Evolutionary conservation across 2,888 invertebrate genomes (phyloP).

Genomic region (Melieria crassipennis): DNA sequence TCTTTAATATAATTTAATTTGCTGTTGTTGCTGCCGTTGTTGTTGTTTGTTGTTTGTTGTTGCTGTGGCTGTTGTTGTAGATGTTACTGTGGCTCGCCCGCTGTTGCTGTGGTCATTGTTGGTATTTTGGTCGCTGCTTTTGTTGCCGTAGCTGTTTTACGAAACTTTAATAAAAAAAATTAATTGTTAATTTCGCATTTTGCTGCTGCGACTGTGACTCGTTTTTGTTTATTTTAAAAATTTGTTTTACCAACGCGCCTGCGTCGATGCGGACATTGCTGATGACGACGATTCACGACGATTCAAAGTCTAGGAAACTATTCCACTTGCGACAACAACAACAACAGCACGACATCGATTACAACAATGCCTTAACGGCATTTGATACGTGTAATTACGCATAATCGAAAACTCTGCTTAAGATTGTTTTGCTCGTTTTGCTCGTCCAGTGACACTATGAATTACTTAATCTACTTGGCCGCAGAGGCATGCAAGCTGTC

Average conservation of each 20-base stretch:
- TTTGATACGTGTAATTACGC: too few relatives aligned
- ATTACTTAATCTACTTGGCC: too few relatives aligned
- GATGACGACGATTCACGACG: neutral
- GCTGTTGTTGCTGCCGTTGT: conserved; percentile 1
- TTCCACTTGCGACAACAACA: conserved; percentile 17
- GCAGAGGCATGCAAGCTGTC: too few relatives aligned
- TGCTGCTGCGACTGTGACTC: neutral
- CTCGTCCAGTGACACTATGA: too few relatives aligned
- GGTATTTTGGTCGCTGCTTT: neutral
- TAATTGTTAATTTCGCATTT: conserved; percentile 16
- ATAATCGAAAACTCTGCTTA: too few relatives aligned
- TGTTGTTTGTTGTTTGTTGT: conserved; percentile 21
- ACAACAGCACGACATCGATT: neutral
- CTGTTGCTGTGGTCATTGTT: neutral
- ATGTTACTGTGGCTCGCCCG: too few relatives aligned
- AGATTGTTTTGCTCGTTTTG: too few relatives aligned
- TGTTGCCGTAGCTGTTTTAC: neutral
- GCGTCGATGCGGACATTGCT: conserved; percentile 10
- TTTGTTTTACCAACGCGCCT: neutral
- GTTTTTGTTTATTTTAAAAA: neutral
- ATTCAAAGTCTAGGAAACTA: conserved; percentile 16
- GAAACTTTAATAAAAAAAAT: conserved; percentile 22
- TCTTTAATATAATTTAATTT: conserved; percentile 13
- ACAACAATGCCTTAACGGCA: neutral
- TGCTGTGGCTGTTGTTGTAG: conserved; percentile 11